Evolutionary conservation across 1,140 invertebrate genomes (phyloP), one percentile per base, ranked within the genome.

Genomic region (Drosophila erecta): DNA sequence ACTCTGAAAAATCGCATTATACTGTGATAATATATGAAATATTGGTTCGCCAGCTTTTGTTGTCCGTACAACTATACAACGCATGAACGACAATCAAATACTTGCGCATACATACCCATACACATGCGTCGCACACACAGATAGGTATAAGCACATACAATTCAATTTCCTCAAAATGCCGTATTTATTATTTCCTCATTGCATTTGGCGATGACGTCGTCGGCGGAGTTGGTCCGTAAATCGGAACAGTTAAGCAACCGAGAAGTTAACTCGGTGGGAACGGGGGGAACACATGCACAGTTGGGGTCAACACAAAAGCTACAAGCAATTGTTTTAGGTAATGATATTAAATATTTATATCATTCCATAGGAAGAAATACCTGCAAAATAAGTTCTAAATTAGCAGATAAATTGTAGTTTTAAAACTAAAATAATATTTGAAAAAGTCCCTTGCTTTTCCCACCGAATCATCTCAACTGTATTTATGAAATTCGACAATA

Each of bases 151-250:
- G 84, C 71, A 83, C 66, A 84, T 89, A 84, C 84, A 89, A 89
- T 89, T 89, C 84, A 89, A 89, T 89, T 89, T 89, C 84, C 84
- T 89, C 85, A 80, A 70, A 89, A 90, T 89, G 84, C 89, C 89
- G 80, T 89, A 89, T 89, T 89, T 89, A 89, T 89, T 89, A 90
- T 89, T 89, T 89, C 84, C 84, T 89, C 85, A 90, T 78, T 89
- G 84, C 85, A 89, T 67, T 76, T 77, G 81, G 46, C 72, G 59
- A 64, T 75, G 66, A 76, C 64, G 58, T 54, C 54, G 72, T 53
- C 56, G 49, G 43, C 56, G 71, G 66, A 79, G 84, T 79, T 79
- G 73, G 79, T 87, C 79, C 75, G 79, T 89, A 87, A 87, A 87
- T 87, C 83, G 83, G 79, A 83, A 87, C 83, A 73, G 83, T 87